These are phyloP conservation scores for Platyscapa corneri DNA, from an alignment of 1,140 invertebrate species.

Conservation along the genomic window DNA sequence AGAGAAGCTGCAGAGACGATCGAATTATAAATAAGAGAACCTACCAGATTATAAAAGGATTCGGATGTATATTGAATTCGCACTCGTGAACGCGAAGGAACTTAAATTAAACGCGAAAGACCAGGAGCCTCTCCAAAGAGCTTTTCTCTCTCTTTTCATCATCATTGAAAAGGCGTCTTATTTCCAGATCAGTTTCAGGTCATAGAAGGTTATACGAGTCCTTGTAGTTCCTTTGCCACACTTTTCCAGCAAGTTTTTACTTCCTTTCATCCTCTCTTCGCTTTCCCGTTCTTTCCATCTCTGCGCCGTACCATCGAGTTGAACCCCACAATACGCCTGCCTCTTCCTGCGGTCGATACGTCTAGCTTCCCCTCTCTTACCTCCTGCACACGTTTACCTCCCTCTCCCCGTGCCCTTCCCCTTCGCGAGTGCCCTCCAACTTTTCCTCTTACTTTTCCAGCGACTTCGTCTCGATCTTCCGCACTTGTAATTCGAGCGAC, in stretches of 20 bases:
- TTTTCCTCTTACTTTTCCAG: slow-evolving; percentile 29
- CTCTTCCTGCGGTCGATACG: slow-evolving; percentile 66
- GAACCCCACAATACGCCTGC: slow-evolving; percentile 59
- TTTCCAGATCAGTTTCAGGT: background rate
- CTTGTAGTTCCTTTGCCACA: background rate
- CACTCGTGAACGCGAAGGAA: no score
- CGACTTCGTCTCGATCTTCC: background rate
- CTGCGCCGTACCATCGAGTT: background rate
- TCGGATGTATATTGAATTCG: no score
- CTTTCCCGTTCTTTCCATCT: background rate
- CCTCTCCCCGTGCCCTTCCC: slow-evolving; percentile 3
- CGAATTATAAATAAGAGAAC: no score
- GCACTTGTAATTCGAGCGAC: background rate
- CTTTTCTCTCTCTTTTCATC: background rate
- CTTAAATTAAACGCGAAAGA: background rate
- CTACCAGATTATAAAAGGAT: no score
- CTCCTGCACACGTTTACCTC: slow-evolving; percentile 50
- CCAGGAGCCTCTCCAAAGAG: background rate
- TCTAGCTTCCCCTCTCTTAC: slow-evolving; percentile 63
- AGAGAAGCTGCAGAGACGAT: no score
- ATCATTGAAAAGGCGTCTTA: background rate
- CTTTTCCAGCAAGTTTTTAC: background rate
- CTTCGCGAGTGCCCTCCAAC: slow-evolving; percentile 45
- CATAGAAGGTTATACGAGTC: background rate
- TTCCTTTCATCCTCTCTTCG: background rate